phyloP scores from a whole-genome alignment of 1,140 invertebrate genomes.

The Amyelois transitella region DNA sequence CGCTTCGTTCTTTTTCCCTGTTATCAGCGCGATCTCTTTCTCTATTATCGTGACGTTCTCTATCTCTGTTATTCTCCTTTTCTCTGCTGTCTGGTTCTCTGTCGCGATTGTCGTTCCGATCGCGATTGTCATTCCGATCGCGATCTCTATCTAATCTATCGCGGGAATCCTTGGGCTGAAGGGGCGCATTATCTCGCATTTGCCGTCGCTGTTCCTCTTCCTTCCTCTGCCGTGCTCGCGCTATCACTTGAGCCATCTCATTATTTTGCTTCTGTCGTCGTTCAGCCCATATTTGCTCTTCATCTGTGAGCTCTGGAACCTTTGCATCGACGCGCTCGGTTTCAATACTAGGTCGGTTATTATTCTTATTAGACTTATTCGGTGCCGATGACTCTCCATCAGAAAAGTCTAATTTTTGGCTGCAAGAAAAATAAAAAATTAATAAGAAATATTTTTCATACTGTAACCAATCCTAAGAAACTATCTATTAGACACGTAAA shows the following conservation, averaged over 20 bases:
- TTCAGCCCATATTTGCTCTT: conserved; percentile 85
- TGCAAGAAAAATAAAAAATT: conserved; percentile 56
- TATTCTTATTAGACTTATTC: conserved; percentile 47
- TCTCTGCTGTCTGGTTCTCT: conserved; percentile 46
- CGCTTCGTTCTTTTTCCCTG: conserved; percentile 45
- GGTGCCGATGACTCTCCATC: conserved; percentile 85
- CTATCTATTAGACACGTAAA: no score
- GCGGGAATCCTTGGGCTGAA: conserved; percentile 31
- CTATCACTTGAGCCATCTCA: conserved; percentile 82
- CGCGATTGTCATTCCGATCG: no score
- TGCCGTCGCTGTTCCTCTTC: conserved; percentile 87
- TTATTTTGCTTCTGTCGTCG: conserved; percentile 78
- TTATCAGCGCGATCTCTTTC: conserved; percentile 42
- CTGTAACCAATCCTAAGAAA: neutral
- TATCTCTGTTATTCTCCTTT: conserved; percentile 34
- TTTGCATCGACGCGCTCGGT: conserved; percentile 56
- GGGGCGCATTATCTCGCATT: conserved; percentile 36
- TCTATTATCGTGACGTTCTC: conserved; percentile 30
- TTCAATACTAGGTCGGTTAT: conserved; percentile 52
- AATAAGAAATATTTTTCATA: no score
- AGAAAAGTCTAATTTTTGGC: conserved; percentile 94
- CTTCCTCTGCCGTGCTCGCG: conserved; percentile 84
- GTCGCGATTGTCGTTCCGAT: conserved; percentile 59
- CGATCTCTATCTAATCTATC: conserved; percentile 41
- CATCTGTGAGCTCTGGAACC: conserved; percentile 74